phyloP scores from a whole-genome alignment of 1,140 invertebrate species.

The Procambarus virginalis region DNA sequence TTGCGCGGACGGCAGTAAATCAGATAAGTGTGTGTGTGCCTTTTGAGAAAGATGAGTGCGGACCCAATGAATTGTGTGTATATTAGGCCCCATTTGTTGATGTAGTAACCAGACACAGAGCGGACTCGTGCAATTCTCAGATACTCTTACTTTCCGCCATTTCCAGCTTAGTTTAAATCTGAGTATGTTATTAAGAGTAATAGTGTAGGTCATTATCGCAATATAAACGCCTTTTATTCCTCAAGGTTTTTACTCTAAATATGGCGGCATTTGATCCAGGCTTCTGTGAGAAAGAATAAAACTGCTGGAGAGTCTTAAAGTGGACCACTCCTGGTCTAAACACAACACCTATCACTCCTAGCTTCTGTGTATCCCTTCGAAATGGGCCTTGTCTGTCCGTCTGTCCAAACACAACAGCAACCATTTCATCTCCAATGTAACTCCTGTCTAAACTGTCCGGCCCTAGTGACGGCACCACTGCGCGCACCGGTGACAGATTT shows the following conservation, averaged over 20 bases:
- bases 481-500: slow-evolving; percentile 55
- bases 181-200: not conserved
- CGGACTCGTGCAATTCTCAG: not conserved
- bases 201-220: not conserved
- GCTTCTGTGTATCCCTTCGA: slow-evolving; percentile 15
- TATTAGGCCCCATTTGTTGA: slow-evolving; percentile 28
- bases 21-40: slow-evolving; percentile 30
- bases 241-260: not conserved
- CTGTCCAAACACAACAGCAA: slow-evolving; percentile 45
- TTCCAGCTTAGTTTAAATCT: not conserved
- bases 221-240: not conserved
- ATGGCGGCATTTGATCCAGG: too few species aligned
- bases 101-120: slow-evolving; percentile 25
- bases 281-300: too few species aligned
- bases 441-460: slow-evolving; percentile 36
- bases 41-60: slow-evolving; percentile 15
- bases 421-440: slow-evolving; percentile 50
- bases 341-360: slow-evolving; percentile 27
- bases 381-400: slow-evolving; percentile 41
- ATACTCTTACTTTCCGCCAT: slow-evolving; percentile 3
- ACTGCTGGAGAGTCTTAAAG: too few species aligned
- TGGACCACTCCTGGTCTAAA: not conserved
- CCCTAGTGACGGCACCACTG: slow-evolving; percentile 43
- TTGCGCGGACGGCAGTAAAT: slow-evolving; percentile 15
- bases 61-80: slow-evolving; percentile 25